phyloP scores from a whole-genome alignment of 2,797 vertebrate genomes.

The Bovichtus variegatus region DNA sequence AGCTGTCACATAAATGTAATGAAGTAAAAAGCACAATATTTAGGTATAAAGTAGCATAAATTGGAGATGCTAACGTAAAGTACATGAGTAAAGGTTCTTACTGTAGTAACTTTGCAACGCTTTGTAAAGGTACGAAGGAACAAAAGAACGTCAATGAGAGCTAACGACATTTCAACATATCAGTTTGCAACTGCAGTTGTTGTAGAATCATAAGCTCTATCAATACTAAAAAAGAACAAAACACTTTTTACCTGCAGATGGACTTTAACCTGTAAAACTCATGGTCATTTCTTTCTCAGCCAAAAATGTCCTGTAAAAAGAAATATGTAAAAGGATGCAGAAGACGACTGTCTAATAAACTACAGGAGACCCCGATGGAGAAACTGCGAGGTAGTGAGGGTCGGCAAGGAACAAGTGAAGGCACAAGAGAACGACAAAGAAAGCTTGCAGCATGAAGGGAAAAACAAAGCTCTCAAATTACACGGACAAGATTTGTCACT shows the following conservation, averaged over 20 bases:
- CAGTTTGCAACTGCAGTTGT: background rate
- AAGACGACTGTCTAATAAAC: background rate
- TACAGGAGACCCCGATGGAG: background rate
- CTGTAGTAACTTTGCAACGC: background rate
- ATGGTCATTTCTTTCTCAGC: background rate
- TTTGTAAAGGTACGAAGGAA: background rate
- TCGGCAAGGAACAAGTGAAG: conserved; percentile 7
- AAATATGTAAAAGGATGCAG: background rate
- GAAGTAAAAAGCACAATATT: background rate
- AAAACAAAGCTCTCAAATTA: conserved; percentile 56
- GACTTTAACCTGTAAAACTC: background rate
- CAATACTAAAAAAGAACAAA: background rate
- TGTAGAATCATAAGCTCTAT: background rate
- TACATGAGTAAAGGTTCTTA: background rate
- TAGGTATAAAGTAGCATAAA: too few species aligned
- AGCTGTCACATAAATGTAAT: background rate
- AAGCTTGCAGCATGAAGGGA: conserved; percentile 14
- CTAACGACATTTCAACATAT: background rate
- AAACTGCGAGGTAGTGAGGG: background rate
- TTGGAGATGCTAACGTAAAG: background rate
- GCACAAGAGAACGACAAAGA: background rate
- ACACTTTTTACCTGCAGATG: background rate
- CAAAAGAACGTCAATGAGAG: background rate
- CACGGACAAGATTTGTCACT: conserved; percentile 38
- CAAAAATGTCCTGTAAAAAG: background rate